Conservation (phyloP, 2,888 invertebrate species). For the Drosophila mimica region DNA sequence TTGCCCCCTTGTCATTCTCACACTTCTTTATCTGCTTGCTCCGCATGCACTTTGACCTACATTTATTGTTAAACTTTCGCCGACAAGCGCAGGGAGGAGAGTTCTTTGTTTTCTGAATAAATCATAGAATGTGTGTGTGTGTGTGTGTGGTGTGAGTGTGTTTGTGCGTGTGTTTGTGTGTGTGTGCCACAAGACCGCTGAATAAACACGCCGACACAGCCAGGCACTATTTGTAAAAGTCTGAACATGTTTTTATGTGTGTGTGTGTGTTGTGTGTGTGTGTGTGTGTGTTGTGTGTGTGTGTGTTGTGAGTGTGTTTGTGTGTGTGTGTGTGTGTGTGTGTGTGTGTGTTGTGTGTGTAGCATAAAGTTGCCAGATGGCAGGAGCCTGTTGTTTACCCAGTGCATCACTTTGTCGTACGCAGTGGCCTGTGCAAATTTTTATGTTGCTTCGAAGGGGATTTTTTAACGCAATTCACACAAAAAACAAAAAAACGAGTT, state of each 20-base stretch:
- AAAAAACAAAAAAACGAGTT: background rate
- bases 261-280: background rate
- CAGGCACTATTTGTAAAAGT: too few species aligned
- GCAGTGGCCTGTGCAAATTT: conserved; percentile 42
- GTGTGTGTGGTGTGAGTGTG: conserved; percentile 43
- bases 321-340: conserved; percentile 8
- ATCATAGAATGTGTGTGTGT: conserved; percentile 64
- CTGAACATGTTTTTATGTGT: background rate
- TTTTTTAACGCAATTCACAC: background rate
- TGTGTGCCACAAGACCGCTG: conserved; percentile 62
- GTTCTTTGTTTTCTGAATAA: conserved; percentile 70
- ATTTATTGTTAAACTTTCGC: conserved; percentile 32
- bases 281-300: too few species aligned
- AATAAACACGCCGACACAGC: conserved; percentile 46
- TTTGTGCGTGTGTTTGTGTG: conserved; percentile 48
- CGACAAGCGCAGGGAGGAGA: conserved; percentile 2
- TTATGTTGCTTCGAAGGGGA: conserved; percentile 13
- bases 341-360: conserved; percentile 18
- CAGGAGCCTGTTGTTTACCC: conserved; percentile 46
- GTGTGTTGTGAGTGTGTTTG: too few species aligned
- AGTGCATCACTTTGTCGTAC: conserved; percentile 53
- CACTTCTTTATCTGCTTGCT: conserved; percentile 6
- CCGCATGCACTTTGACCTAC: conserved; percentile 52
- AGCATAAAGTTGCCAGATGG: conserved; percentile 41
- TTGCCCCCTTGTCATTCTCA: conserved; percentile 3